These are phyloP conservation scores for Terrapene triunguis DNA, from an alignment of 2,113 vertebrate species.

Conservation along the genomic window DNA sequence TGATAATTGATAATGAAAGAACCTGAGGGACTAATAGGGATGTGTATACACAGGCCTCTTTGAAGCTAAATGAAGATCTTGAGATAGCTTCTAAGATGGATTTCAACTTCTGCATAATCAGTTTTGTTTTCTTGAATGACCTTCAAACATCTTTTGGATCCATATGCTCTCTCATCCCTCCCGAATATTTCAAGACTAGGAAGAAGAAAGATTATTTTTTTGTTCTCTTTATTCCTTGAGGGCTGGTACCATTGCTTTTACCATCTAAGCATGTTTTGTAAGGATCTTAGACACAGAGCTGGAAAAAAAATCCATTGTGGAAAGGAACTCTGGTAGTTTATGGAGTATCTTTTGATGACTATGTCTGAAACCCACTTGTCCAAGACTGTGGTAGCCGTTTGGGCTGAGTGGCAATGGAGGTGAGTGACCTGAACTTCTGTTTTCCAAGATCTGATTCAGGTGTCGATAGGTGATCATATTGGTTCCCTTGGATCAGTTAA, in stretches of 20 bases:
- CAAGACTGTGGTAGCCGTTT: not conserved
- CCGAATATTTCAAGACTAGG: not conserved
- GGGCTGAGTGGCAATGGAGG: not conserved
- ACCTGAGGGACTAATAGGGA: not conserved
- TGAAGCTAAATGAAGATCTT: not conserved
- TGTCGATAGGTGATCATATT: accelerated
- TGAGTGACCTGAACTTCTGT: not conserved
- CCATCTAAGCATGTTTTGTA: not conserved
- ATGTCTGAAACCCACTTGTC: not conserved
- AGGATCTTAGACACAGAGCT: not conserved
- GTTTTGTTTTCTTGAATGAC: not conserved
- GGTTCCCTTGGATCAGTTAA: not conserved
- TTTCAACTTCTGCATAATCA: not conserved
- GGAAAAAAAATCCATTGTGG: not conserved
- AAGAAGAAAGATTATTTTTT: not conserved
- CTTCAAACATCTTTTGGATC: not conserved
- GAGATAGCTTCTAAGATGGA: not conserved
- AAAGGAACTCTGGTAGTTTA: not conserved
- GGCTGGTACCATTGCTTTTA: not conserved
- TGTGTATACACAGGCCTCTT: not conserved
- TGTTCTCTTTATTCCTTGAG: not conserved
- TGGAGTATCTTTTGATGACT: not conserved
- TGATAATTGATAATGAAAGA: not conserved
- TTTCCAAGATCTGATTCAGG: not conserved
- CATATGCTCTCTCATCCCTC: not conserved